These are phyloP conservation scores for Periparus ater DNA, from an alignment of 2,797 vertebrate genomes.

Conservation along the genomic window DNA sequence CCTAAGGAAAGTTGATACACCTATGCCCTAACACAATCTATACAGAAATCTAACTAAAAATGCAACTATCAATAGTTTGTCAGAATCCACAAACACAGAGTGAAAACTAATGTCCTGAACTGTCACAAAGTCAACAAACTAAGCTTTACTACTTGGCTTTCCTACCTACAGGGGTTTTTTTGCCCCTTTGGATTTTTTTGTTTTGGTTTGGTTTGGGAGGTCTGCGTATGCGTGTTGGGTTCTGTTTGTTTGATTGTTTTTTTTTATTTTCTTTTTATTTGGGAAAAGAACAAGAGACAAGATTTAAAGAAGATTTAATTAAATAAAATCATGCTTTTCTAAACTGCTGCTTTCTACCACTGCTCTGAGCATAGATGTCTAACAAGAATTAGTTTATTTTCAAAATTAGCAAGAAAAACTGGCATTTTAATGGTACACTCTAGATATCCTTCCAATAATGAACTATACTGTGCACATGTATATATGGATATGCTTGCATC, in stretches of 20 bases:
- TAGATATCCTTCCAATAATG: neutral
- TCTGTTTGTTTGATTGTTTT: neutral
- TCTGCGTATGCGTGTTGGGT: neutral
- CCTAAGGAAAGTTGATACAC: neutral
- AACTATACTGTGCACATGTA: neutral
- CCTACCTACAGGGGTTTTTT: no score
- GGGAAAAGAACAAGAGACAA: neutral
- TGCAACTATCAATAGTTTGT: neutral
- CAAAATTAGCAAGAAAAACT: neutral
- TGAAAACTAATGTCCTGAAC: neutral
- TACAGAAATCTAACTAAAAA: neutral
- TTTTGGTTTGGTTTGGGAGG: neutral
- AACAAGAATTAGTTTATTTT: neutral
- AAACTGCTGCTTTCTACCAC: neutral
- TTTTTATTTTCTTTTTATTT: neutral
- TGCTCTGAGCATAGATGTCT: neutral
- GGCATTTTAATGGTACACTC: neutral
- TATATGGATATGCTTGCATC: accelerated
- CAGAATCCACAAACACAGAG: neutral
- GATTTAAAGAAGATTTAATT: neutral
- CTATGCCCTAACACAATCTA: neutral
- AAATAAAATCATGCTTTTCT: neutral
- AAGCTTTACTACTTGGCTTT: neutral
- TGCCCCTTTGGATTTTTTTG: neutral
- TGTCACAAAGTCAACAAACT: neutral